Conservation (phyloP, 2,888 invertebrate genomes). For the Syrphus vitripennis region DNA sequence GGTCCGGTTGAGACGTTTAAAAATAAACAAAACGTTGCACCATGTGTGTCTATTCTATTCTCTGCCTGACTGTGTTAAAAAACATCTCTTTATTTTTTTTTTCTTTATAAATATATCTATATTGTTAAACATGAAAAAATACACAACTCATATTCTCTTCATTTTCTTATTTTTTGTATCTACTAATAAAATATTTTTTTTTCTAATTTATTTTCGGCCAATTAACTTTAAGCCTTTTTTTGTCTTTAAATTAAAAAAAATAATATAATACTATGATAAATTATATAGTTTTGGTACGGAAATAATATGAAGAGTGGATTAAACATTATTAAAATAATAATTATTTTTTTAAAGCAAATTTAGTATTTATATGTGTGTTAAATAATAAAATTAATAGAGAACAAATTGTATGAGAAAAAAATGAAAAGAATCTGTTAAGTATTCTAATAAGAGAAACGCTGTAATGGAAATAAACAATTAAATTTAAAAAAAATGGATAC, state of each 20-base stretch:
- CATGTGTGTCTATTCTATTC: conserved; percentile 63
- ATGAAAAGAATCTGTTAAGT: neutral
- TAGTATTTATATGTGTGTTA: conserved; percentile 69
- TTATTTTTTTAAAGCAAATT: conserved; percentile 64
- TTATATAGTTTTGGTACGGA: conserved; percentile 25
- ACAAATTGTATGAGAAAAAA: neutral
- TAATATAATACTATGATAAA: neutral
- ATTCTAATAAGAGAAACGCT: neutral
- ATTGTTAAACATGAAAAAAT: conserved; percentile 20
- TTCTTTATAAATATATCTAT: neutral
- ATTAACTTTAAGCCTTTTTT: conserved; percentile 12
- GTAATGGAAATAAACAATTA: neutral
- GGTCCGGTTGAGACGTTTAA: conserved; percentile 52
- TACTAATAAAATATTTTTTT: neutral
- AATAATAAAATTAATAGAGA: conserved; percentile 40
- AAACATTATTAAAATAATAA: conserved; percentile 58
- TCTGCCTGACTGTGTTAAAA: conserved; percentile 51
- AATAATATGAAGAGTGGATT: conserved; percentile 50
- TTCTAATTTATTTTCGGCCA: conserved; percentile 4
- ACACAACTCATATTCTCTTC: conserved; percentile 24
- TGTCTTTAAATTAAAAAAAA: neutral
- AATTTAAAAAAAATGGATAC: neutral
- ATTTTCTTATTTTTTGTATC: conserved; percentile 7
- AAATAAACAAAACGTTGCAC: conserved; percentile 30
- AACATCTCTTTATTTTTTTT: conserved; percentile 42